Base-by-base conservation (phyloP, 1,140 invertebrate species). In the Oreohelix idahoensis region DNA sequence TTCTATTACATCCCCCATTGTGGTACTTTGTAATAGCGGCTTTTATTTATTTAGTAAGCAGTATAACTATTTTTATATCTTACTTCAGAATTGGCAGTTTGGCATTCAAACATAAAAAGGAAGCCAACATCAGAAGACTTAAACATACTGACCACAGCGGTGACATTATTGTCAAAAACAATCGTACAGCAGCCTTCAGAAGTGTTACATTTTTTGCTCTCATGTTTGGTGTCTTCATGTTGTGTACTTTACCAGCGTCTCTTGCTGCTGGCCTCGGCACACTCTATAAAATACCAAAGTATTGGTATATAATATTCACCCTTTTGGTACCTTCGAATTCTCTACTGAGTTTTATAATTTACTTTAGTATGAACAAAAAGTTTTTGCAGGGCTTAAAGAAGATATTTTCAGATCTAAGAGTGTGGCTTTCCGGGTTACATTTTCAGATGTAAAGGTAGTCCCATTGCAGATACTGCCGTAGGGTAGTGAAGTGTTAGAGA, bases 131-230 rank as follows among this genome's bases (percentile, higher is more conserved):
- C 1, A 29, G 63, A 66, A 66, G 63, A 66, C 26, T 58, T 17
- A 17, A 66, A 66, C 8, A 29, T 32, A 10, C 8, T 32, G 63
- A 35, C n/a, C 2, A 29, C 20, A 13, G 17, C 20, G 11, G 17
- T 1, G 29, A 29, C 4, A 32, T 32, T 32, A 23, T 35, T 29
- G 23, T 66, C 2, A 29, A 66, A 32, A 66, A 66, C 32, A 66
- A 29, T 66, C 63, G 63, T 66, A 17, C 8, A 11, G 63, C 63
- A 32, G 63, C 63, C 17, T 66, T 66, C 17, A 66, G 63, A 66
- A 66, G 63, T 66, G 63, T 66, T 17, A 66, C 23, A 35, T 66
- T 66, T 32, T 66, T 66, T 66, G 63, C 63, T 29, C n/a, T 66
- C n/a, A 66, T 66, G 63, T 66, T 66, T 66, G 63, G 63, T 66